Evolutionary conservation across 2,888 invertebrate species (phyloP), one percentile per base, ranked within the genome.

Genomic region (Polydrusus pterygomalis): DNA sequence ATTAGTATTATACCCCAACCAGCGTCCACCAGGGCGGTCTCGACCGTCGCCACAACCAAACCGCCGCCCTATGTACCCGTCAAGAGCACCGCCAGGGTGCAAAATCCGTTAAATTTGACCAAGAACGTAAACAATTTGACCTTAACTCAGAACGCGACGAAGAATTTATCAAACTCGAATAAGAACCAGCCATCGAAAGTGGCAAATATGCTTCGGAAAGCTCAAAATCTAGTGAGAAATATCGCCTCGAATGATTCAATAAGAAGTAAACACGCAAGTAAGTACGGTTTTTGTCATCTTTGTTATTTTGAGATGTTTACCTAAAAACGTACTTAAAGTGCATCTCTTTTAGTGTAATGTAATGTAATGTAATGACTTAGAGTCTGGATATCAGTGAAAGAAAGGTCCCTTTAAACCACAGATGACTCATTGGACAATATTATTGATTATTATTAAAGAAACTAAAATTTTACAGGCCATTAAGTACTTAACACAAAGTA

Each of bases 1-100:
- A 38, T 38, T 8, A 67, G 51, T 11, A 49, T 51, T 25, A 49
- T 51, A 51, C 67, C 51, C 3, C 65, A 65, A 15, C 18, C 30
- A 6, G 10, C 58, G 11, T 38, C 58, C 2, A 40, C 17, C 15
- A 60, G 18, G 38, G 2, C 58, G 11, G 7, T 3, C 11, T 17
- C 58, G 13, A 54, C 30, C 15, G 11, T 13, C 10, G 49, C n/a
- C 10, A 9, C 34, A 5, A n/a, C 34, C 3, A 49, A 38, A 18
- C 58, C 58, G 8, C 58, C 58, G 15, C 58, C 38, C 0, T 60
- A 10, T 6, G 38, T 38, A 38, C 58, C 58, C 25, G 5, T 3
- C 0, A 60, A 60, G 7, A 6, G 15, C 15, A 11, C 38, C 7
- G 17, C 3, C 17, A 38, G 17, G 58, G 58, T 60, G 3, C 58